Base-by-base conservation (phyloP, 1,140 invertebrate genomes). In the Papilio polyxenes region DNA sequence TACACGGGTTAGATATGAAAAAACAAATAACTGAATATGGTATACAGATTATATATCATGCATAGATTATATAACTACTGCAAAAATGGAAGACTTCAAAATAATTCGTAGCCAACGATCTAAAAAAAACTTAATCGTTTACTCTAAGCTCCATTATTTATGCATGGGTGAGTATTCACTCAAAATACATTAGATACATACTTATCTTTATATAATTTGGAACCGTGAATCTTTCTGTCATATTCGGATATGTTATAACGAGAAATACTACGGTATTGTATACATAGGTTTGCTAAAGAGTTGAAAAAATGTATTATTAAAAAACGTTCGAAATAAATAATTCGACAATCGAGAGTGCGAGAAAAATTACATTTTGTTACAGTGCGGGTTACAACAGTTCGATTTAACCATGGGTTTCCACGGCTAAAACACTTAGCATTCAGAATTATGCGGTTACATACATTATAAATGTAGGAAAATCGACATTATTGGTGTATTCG, bases 71-170 rank as follows among this genome's bases (percentile, higher is more conserved):
- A 87, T 76, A 82, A 87, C 88, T 90, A 90, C 87, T 77, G 86
- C 81, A 84, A 87, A 90, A 87, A 92, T 94, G 93, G 93, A 94
- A 94, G 93, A 94, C 93, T 86, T 89, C 87, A 85, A 91, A 93
- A 93, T 94, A 94, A 94, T 94, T 92, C 91, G 93, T 94, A 94
- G 93, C 92, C 92, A 94, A 93, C 93, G 85, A 85, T 88, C 86
- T 87, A 90, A 86, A 82, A 90, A 87, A 91, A 80, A 80, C 78
- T 65, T 69, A 80, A 80, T 69, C 59, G 78, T 80, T 79, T 80
- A 80, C 59, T 49, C 78, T 80, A 80, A 80, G 78, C 78, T 80
- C 78, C 78, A 80, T 65, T 80, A 80, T 69, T 80, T 48, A 80
- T 80, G 78, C 78, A 80, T 65, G 78, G 78, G 56, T 48, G 78